Percentiles rank a stretch among this genome's conserved stretches.
Evolutionary conservation across 2,113 vertebrate species (phyloP).

Genomic region (Hemichromis elongatus): DNA sequence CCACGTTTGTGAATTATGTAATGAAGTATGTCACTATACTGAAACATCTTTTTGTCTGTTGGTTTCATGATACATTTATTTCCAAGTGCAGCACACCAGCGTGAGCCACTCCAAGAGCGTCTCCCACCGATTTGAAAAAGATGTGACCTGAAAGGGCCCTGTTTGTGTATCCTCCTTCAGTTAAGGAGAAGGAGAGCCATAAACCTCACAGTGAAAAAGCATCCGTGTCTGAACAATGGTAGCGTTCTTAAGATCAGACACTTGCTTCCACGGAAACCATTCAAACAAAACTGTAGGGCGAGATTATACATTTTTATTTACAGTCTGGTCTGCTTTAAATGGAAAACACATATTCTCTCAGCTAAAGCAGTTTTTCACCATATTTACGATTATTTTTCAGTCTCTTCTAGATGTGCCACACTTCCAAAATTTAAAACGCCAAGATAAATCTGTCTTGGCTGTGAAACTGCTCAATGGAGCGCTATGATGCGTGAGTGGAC

Average conservation of each 20-base stretch:
- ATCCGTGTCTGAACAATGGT: constrained; percentile 6
- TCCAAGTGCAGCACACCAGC: constrained; percentile 16
- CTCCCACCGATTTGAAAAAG: constrained; percentile 44
- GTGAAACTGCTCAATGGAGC: constrained; percentile 22
- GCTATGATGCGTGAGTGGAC: constrained; percentile 33
- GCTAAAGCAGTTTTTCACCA: neutral
- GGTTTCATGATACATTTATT: constrained; percentile 31
- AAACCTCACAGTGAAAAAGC: constrained; percentile 17
- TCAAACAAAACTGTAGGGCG: neutral
- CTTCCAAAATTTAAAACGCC: neutral
- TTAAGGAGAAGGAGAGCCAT: neutral
- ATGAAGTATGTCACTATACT: neutral
- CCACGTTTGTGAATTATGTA: neutral
- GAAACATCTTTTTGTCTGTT: neutral
- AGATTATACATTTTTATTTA: neutral
- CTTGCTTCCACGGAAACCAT: neutral
- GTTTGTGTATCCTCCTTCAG: constrained; percentile 39
- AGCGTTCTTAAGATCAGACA: neutral
- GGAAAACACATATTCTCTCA: neutral
- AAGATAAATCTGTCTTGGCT: constrained; percentile 14
- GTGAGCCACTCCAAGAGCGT: neutral
- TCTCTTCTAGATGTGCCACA: neutral
- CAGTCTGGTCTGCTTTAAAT: neutral
- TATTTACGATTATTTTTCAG: neutral
- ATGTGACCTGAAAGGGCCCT: constrained; percentile 57